These are phyloP conservation scores for Eretmochelys imbricata DNA, from an alignment of 2,113 vertebrate genomes.

Conservation along the genomic window DNA sequence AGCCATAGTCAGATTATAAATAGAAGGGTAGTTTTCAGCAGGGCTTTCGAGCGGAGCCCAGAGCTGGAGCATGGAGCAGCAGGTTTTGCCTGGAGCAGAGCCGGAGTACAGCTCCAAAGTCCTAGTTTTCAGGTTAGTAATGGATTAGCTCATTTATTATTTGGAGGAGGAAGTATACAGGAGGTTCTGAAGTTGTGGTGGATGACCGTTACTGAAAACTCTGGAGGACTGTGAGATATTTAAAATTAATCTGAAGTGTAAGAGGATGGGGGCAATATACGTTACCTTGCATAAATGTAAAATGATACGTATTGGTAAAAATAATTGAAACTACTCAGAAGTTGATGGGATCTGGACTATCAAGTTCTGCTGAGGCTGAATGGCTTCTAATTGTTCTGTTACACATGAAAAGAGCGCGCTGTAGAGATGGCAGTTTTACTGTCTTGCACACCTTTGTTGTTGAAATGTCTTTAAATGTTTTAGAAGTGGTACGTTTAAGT, in stretches of 20 bases:
- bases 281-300: background rate
- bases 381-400: background rate
- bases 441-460: background rate
- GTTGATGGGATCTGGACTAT: background rate
- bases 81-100: too few species aligned
- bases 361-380: background rate
- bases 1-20: background rate
- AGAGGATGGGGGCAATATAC: background rate
- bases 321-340: background rate
- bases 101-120: too few species aligned
- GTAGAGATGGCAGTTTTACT: background rate
- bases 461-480: background rate
- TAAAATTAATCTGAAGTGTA: background rate
- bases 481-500: background rate
- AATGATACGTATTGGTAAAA: background rate
- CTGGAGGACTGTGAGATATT: background rate
- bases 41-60: too few species aligned
- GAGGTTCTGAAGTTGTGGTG: background rate
- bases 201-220: background rate
- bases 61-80: too few species aligned
- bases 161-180: background rate
- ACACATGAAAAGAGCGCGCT: too few species aligned
- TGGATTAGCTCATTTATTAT: background rate
- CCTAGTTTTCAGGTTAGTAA: background rate
- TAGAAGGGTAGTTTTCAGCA: background rate